Percentiles rank a stretch among this genome's conserved stretches.
Evolutionary conservation across 2,888 invertebrate genomes (phyloP).

Genomic region (Hirtodrosophila alboralis): DNA sequence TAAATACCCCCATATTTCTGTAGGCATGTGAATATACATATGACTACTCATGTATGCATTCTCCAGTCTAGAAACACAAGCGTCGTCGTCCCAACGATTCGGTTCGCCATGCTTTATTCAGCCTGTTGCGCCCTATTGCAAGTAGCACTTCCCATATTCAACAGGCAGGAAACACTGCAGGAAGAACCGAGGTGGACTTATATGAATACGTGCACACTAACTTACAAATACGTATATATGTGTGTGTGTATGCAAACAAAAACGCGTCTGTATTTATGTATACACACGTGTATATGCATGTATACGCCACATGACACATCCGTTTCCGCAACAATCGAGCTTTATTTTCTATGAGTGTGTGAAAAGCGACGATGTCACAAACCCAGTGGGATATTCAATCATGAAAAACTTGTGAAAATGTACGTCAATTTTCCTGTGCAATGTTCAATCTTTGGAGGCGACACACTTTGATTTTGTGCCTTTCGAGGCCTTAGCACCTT

Average conservation of each 20-base stretch:
- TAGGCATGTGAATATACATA: conserved; percentile 1
- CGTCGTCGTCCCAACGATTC: conserved; percentile 3
- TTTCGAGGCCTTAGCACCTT: no score
- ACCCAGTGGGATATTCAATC: neutral
- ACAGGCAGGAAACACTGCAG: conserved; percentile 72
- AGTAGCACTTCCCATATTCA: conserved; percentile 63
- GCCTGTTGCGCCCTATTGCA: conserved; percentile 58
- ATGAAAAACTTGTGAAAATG: conserved; percentile 1
- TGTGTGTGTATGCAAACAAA: neutral
- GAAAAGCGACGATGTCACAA: conserved; percentile 3
- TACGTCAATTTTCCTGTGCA: neutral
- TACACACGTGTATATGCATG: conserved; percentile 14
- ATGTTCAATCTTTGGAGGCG: no score
- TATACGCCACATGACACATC: conserved; percentile 48
- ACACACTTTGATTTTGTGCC: no score
- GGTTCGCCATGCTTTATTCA: conserved; percentile 23
- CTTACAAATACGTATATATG: neutral
- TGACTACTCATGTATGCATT: conserved; percentile 1
- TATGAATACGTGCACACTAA: neutral
- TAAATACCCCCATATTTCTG: neutral
- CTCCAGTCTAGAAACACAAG: conserved; percentile 15
- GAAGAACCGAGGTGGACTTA: conserved; percentile 4
- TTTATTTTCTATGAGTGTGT: conserved; percentile 25
- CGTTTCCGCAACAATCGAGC: conserved; percentile 64
- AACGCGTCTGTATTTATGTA: conserved; percentile 1